Evolutionary conservation across 2,797 vertebrate genomes (phyloP).

Genomic region (Sphenodon punctatus): DNA sequence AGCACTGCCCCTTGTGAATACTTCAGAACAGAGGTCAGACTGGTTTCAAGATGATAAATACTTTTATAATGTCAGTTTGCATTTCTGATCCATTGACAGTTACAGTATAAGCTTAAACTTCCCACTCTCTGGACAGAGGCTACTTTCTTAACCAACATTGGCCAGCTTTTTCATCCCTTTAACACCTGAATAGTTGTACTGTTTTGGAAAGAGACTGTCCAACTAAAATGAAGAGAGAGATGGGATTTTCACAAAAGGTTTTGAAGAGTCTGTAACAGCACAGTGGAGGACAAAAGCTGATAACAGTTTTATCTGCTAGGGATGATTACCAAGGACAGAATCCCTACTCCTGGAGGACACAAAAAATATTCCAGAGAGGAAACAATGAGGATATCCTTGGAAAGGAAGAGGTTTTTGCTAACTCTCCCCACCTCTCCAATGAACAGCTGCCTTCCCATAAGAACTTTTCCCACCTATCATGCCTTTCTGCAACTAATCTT

Average conservation of each 20-base stretch:
- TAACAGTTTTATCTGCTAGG: background rate
- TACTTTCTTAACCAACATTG: background rate
- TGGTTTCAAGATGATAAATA: background rate
- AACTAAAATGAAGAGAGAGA: background rate
- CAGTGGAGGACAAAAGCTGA: background rate
- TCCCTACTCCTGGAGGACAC: background rate
- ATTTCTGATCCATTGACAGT: conserved; percentile 27
- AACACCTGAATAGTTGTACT: background rate
- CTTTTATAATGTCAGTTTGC: background rate
- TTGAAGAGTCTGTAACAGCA: background rate
- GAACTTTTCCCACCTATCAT: conserved; percentile 8
- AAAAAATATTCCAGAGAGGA: background rate
- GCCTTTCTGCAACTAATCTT: background rate
- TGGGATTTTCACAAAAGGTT: background rate
- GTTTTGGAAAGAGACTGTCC: background rate
- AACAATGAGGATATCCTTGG: background rate
- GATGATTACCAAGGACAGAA: background rate
- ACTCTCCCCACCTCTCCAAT: background rate
- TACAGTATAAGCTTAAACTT: background rate
- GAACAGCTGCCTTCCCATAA: background rate
- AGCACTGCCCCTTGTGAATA: background rate
- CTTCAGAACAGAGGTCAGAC: background rate
- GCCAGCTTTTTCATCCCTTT: background rate
- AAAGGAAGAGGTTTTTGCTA: background rate
- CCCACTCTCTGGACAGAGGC: background rate